phyloP scores from a whole-genome alignment of 53 echinoderm and acorn worm species.

The Paracentrotus lividus region DNA sequence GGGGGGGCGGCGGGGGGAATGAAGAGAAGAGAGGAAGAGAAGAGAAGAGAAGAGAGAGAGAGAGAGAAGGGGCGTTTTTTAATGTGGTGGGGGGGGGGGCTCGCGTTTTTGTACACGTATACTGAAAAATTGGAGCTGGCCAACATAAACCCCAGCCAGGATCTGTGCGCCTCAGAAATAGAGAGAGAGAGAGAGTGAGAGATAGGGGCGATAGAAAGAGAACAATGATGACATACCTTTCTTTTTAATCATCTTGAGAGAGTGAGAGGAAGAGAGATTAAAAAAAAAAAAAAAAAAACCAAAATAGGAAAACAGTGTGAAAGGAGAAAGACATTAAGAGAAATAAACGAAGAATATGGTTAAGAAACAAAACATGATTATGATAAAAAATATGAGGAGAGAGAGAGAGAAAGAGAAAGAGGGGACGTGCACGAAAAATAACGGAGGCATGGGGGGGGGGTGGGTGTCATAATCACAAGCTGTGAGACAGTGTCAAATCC shows the following conservation, averaged over 20 bases:
- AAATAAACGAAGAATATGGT: background rate
- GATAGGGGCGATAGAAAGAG: background rate
- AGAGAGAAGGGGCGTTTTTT: background rate
- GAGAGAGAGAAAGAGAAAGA: background rate
- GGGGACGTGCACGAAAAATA: background rate
- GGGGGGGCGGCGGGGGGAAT: background rate
- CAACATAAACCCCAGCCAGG: too few relatives aligned
- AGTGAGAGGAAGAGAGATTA: background rate
- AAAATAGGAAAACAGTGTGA: background rate
- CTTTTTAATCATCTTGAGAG: background rate
- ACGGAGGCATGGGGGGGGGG: background rate
- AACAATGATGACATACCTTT: too few relatives aligned
- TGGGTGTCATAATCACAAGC: background rate
- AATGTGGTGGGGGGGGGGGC: too few relatives aligned
- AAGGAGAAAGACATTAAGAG: background rate
- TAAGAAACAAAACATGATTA: too few relatives aligned
- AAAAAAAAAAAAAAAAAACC: background rate
- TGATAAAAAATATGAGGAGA: too few relatives aligned
- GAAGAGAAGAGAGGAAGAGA: too few relatives aligned
- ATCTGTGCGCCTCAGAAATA: too few relatives aligned
- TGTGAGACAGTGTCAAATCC: slow-evolving; percentile 2
- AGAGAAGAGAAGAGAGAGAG: background rate
- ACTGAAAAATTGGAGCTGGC: too few relatives aligned
- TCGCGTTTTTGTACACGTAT: too few relatives aligned
- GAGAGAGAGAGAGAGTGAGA: background rate